Base-by-base conservation (phyloP, 2,113 vertebrate genomes). In the Lathamus discolor region DNA sequence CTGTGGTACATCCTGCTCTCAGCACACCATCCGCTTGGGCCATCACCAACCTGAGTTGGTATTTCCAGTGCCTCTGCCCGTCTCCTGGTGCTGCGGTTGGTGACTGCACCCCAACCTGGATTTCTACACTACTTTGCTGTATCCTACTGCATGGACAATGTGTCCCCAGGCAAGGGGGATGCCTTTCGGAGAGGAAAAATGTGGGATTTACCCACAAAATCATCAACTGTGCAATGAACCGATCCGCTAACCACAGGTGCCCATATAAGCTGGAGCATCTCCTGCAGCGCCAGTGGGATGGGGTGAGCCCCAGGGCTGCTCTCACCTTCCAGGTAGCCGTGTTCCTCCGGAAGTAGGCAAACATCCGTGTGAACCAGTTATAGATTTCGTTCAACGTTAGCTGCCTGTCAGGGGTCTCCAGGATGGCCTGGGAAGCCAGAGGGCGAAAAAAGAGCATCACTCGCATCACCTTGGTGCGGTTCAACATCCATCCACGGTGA, bases 351-450 rank as follows among this genome's bases (percentile, higher is more conserved):
- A 99, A 99, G 97, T 99, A 99, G 96, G 99, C 99, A 62, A 99
- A 99, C 99, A 99, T 99, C 97, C 99, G 98, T 28, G 99, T 99
- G 98, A 99, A 99, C 99, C 99, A 99, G 98, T 99, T 99, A 96
- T 99, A 99, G 97, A 99, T 99, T 96, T 99, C 99, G 29, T 99
- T 99, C 96, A 99, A 98, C 79, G 99, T 99, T 98, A 99, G 98
- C 98, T 99, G 99, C 98, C 99, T 98, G 97, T 99, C 99, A 7
- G 99, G 99, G 81, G 99, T 99, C 98, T 99, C 99, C 98, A 99
- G 98, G 97, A 99, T 99, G 98, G 99, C 99, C 99, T 99, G 95
- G 19, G 69, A 73, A 90, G 81, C 72, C 85, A 46, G 41, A 92
- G 20, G 74, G 57, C 68, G 73, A 80, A 72, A 87, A 76, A 66